These are phyloP conservation scores for Spheniscus humboldti DNA, from an alignment of 2,797 vertebrate species.

Conservation along the genomic window DNA sequence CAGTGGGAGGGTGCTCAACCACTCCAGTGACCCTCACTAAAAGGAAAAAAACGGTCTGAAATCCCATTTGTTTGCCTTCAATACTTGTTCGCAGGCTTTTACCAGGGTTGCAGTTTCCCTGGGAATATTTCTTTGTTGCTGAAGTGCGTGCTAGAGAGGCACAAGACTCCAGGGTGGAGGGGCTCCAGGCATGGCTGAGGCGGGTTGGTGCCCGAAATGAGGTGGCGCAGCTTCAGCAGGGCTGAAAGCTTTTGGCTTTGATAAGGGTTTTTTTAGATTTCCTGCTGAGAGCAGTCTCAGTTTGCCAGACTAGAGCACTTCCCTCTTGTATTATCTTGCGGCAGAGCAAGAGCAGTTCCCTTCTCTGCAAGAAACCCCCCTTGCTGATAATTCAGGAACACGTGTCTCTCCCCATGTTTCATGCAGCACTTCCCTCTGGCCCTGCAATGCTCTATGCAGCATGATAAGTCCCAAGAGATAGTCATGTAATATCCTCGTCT, in stretches of 20 bases:
- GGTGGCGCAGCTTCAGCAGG: neutral
- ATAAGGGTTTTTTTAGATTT: neutral
- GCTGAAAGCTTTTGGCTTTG: neutral
- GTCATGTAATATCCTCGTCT: neutral
- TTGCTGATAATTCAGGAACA: neutral
- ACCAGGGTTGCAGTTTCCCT: neutral
- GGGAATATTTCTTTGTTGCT: neutral
- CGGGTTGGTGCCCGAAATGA: rapidly evolving
- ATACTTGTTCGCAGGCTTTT: neutral
- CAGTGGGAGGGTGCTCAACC: neutral
- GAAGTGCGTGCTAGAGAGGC: neutral
- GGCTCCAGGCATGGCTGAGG: neutral
- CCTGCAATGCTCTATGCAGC: neutral
- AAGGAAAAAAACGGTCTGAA: rapidly evolving
- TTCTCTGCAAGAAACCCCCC: neutral
- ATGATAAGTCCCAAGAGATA: neutral
- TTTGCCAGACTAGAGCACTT: neutral
- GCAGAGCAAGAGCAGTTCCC: neutral
- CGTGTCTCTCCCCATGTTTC: rapidly evolving
- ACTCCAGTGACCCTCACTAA: neutral
- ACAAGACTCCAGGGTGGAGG: neutral
- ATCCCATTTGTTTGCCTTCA: neutral
- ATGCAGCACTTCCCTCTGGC: neutral
- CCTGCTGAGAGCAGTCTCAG: rapidly evolving
- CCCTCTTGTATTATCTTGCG: neutral